These are phyloP conservation scores for Carassius auratus DNA, from an alignment of 2,113 vertebrate genomes.

Conservation along the genomic window DNA sequence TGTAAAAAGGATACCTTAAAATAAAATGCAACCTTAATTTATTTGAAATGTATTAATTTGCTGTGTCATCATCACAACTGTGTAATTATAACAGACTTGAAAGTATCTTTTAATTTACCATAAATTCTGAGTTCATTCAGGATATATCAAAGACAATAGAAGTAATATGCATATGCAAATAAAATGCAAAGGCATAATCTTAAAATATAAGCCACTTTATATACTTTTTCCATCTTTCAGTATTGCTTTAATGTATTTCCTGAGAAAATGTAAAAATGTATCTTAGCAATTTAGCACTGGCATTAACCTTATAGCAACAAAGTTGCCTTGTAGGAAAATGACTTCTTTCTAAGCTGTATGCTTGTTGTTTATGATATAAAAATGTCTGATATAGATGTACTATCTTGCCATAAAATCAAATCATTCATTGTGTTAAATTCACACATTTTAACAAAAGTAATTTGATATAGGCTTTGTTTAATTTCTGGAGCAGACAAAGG, in stretches of 20 bases:
- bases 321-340: neutral
- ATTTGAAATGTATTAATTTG: no score
- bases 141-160: no score
- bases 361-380: neutral
- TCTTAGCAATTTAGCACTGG: neutral
- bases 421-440: neutral
- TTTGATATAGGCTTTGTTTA: neutral
- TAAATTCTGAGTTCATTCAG: no score
- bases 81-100: no score
- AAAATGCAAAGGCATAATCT: no score
- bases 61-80: no score
- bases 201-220: no score
- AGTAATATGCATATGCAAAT: no score
- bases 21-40: no score
- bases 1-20: no score
- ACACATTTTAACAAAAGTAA: neutral
- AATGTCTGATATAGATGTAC: neutral
- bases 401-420: neutral
- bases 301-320: neutral
- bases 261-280: neutral
- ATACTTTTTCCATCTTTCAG: neutral
- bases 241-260: neutral
- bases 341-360: neutral
- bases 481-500: neutral
- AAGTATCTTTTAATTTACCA: no score